These are phyloP conservation scores for Pachymerium ferrugineum DNA, from an alignment of 2,888 invertebrate species.

Conservation along the genomic window DNA sequence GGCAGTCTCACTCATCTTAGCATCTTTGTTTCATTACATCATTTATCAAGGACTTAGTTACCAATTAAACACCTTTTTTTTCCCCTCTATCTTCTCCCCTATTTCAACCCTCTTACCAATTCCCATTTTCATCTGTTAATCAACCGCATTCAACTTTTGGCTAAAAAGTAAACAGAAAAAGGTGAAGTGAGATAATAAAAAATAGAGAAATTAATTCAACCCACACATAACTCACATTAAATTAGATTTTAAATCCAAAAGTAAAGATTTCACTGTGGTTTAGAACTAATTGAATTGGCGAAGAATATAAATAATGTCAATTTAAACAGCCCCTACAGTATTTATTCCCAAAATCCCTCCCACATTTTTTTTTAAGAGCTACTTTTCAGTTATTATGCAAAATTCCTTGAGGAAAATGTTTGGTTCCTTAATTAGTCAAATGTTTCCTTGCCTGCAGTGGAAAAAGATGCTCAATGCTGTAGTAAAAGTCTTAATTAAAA, in stretches of 20 bases:
- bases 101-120: neutral
- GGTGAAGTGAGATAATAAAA: neutral
- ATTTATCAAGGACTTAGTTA: neutral
- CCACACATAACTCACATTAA: neutral
- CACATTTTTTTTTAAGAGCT: too few species aligned
- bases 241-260: neutral
- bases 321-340: too few species aligned
- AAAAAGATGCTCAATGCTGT: conserved; percentile 29
- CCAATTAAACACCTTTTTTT: neutral
- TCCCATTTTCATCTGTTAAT: neutral
- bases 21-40: conserved; percentile 15
- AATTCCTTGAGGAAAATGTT: conserved; percentile 33
- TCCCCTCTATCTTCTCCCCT: neutral
- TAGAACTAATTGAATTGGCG: too few species aligned
- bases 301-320: too few species aligned
- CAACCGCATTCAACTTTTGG: neutral
- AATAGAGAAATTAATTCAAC: neutral
- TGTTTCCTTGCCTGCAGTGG: conserved; percentile 29
- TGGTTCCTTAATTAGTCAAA: conserved; percentile 33
- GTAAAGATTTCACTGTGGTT: neutral
- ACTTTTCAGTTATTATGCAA: conserved; percentile 32
- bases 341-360: too few species aligned
- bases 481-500: conserved; percentile 33
- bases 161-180: neutral
- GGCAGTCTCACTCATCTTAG: neutral